Conservation (phyloP, 2,888 invertebrate genomes). For the Tetramorium bicarinatum region DNA sequence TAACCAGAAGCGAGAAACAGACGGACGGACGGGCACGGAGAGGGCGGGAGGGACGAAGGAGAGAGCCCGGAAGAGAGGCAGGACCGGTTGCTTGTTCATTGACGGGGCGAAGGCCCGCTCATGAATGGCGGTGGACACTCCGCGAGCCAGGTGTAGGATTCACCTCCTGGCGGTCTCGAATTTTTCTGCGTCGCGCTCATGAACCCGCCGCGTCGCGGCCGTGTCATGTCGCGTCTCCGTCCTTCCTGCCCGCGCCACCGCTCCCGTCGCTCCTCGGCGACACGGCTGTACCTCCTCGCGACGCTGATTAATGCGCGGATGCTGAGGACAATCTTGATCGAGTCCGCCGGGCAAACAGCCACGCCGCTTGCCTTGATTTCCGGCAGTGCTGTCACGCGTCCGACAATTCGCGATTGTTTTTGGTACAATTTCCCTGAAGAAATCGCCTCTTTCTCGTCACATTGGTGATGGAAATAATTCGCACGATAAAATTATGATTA, state of each 20-base stretch:
- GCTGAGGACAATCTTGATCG: conserved; percentile 52
- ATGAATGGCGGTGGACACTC: conserved; percentile 61
- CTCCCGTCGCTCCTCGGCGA: not conserved
- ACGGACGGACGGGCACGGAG: conserved; percentile 45
- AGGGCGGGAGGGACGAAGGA: conserved; percentile 26
- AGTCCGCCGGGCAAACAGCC: conserved; percentile 38
- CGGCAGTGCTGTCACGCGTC: conserved; percentile 32
- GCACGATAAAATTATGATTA: conserved; percentile 44
- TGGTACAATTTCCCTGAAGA: not conserved
- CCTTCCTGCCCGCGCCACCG: conserved; percentile 7
- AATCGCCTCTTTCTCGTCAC: not conserved
- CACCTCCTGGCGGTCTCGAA: conserved; percentile 52
- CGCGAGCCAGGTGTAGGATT: conserved; percentile 44
- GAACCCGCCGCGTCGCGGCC: conserved; percentile 37
- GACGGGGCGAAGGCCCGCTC: conserved; percentile 59
- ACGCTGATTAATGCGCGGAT: conserved; percentile 59
- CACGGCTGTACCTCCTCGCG: conserved; percentile 28
- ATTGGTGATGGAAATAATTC: conserved; percentile 5
- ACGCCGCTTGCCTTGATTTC: conserved; percentile 36
- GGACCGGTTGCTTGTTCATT: conserved; percentile 72
- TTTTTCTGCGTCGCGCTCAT: conserved; percentile 51
- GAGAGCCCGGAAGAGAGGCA: conserved; percentile 63
- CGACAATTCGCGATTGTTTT: conserved; percentile 33
- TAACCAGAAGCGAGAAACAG: conserved; percentile 50
- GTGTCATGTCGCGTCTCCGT: conserved; percentile 53